Percentiles rank a stretch among this genome's conserved stretches.
These are phyloP conservation scores for Nemotelus nigrinus DNA, from an alignment of 2,888 invertebrate genomes.

Conservation along the genomic window DNA sequence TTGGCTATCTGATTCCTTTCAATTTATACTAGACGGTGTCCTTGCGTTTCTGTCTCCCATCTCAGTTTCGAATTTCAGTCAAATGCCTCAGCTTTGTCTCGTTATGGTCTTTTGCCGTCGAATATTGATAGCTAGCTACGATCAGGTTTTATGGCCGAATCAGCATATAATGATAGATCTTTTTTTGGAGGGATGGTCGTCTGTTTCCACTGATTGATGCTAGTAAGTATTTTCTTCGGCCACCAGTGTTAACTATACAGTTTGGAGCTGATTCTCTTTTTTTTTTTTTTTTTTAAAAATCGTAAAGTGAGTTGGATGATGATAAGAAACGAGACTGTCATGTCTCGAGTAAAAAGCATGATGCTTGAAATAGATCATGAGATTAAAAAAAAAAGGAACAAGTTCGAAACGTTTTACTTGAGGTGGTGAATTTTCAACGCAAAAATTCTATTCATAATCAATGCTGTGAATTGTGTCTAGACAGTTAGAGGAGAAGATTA, in stretches of 20 bases:
- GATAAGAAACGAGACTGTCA: background rate
- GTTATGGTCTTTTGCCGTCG: background rate
- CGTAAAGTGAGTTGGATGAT: slow-evolving; percentile 32
- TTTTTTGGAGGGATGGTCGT: slow-evolving; percentile 4
- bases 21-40: slow-evolving; percentile 30
- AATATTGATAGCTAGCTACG: slow-evolving; percentile 25
- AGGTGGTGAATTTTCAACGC: too few relatives aligned
- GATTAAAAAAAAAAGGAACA: too few relatives aligned
- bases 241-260: slow-evolving; percentile 12
- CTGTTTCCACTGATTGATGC: background rate
- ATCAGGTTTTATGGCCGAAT: slow-evolving; percentile 34
- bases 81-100: too few relatives aligned
- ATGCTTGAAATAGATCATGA: too few relatives aligned
- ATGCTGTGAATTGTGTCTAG: too few relatives aligned
- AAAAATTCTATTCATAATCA: too few relatives aligned
- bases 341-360: too few relatives aligned
- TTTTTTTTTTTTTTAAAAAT: slow-evolving; percentile 17
- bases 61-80: too few relatives aligned
- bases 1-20: slow-evolving; percentile 42
- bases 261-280: too few relatives aligned
- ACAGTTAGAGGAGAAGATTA: too few relatives aligned
- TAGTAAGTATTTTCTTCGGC: slow-evolving; percentile 12
- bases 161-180: slow-evolving; percentile 26
- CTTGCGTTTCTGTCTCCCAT: background rate
- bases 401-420: too few relatives aligned